phyloP scores from a whole-genome alignment of 2,113 vertebrate species.

The Serilophus lunatus region DNA sequence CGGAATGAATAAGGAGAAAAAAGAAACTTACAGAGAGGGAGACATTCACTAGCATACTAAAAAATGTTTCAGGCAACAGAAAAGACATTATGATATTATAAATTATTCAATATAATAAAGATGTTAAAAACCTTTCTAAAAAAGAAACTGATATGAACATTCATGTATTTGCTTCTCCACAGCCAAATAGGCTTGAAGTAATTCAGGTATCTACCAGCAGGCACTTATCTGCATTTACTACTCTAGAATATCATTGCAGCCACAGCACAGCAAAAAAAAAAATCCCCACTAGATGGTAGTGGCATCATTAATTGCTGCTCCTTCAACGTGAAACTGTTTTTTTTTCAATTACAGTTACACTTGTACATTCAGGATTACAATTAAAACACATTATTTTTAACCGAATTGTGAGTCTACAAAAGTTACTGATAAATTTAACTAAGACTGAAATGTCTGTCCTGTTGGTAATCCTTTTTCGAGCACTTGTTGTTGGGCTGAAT shows the following conservation, averaged over 20 bases:
- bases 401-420: not conserved
- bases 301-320: not conserved
- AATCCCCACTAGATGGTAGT: constrained; percentile 27
- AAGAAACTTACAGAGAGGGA: not conserved
- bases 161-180: not conserved
- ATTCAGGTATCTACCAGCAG: not conserved
- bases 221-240: not conserved
- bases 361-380: not conserved
- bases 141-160: not conserved
- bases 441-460: not conserved
- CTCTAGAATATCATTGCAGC: not conserved
- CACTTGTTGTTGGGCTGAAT: not conserved
- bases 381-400: not conserved
- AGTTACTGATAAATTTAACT: not conserved
- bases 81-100: not conserved
- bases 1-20: not conserved
- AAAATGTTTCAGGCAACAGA: not conserved
- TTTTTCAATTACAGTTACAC: not conserved
- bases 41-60: not conserved
- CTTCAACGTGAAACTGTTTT: not conserved
- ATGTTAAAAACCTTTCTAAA: not conserved
- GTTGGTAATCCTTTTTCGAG: not conserved
- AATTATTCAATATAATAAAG: not conserved
- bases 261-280: not conserved
- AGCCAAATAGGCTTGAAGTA: not conserved